Base-by-base conservation (phyloP, 2,888 invertebrate species). In the Molorchus minor region DNA sequence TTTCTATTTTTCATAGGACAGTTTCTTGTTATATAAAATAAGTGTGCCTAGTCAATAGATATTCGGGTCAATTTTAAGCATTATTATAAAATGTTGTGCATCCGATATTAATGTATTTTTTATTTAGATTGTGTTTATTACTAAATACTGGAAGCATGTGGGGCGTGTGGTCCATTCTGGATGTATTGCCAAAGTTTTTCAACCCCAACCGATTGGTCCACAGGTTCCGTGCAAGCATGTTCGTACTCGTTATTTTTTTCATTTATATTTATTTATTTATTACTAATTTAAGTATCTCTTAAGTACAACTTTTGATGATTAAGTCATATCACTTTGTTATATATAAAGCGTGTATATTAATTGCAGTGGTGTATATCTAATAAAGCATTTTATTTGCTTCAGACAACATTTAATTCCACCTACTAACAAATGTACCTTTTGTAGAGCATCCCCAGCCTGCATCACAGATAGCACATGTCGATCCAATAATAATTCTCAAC, bases 11-110 rank as follows among this genome's bases (percentile, higher is more conserved):
- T 81, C 81, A 81, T 80, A 80, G 79, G 75, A 81, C 79, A 80
- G 79, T 83, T 84, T 84, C 84, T 84, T 84, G 84, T 85, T 85
- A 83, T 78, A 77, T 77, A 80, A 84, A 84, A 82, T 85, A 85
- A 84, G 85, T 85, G 85, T 85, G 85, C 85, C 85, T 85, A 85
- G 85, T 85, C 84, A 85, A 83, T 85, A 85, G 84, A 83, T 82
- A n/a, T 84, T 84, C 84, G 83, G 82, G 85, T 85, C 84, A 85
- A 85, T 72, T 74, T 74, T 77, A 75, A 75, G 71, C 67, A 74
- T 66, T 54, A 58, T 56, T 49, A 67, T 69, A 65, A 61, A 67
- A 75, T 77, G 76, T 77, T 78, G 77, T 77, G 78, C 77, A 77
- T 54, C 44, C 44, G 35, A 30, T 41, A 52, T 25, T 49, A 38